Conservation (phyloP, 2,797 vertebrate species). For the Alosa sapidissima region DNA sequence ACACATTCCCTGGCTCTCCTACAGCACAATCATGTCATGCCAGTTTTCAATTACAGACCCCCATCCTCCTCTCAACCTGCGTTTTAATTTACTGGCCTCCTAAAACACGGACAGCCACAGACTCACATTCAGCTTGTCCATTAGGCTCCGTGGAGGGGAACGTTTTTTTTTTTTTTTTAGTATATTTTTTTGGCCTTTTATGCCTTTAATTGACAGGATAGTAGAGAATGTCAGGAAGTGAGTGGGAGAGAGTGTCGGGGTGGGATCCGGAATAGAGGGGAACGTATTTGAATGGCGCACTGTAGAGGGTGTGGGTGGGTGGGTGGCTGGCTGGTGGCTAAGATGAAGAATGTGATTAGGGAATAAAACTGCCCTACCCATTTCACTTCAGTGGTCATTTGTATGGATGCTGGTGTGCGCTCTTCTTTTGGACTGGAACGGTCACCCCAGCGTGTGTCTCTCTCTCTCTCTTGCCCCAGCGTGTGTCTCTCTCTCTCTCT, state of each 20-base stretch:
- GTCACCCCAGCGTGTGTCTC: no score
- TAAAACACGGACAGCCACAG: background rate
- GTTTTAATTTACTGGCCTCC: slow-evolving; percentile 1
- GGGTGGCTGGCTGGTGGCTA: background rate
- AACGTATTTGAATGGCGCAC: background rate
- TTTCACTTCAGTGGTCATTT: background rate
- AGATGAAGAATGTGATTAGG: background rate
- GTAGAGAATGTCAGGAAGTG: no score
- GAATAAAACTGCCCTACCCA: background rate
- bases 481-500: no score
- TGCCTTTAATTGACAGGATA: no score
- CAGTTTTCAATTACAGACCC: background rate
- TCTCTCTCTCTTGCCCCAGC: no score
- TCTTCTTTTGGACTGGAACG: background rate
- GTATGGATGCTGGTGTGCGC: background rate
- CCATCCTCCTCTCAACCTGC: background rate
- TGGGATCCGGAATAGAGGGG: background rate
- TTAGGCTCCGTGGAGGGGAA: background rate
- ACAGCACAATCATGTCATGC: background rate
- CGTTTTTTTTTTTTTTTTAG: background rate
- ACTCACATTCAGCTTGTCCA: background rate
- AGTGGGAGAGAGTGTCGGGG: no score
- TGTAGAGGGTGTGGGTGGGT: background rate
- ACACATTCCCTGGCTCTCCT: no score
- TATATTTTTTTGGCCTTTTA: no score